Percentiles rank a stretch among this genome's conserved stretches.
Evolutionary conservation across 2,888 invertebrate species (phyloP).

Genomic region (Lochmaea capreae): DNA sequence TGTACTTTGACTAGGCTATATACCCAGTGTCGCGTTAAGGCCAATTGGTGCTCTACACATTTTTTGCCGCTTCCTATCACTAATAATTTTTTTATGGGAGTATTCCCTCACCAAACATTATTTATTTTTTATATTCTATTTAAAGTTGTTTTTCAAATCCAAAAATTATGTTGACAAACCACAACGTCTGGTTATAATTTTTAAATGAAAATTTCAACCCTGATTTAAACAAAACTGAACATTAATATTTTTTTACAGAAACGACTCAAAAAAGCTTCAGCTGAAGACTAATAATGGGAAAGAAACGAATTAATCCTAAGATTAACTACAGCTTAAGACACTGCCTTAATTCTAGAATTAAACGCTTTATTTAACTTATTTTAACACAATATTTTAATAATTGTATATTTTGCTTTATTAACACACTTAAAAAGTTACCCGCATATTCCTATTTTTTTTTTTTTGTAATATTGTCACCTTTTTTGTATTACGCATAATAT

Average conservation of each 20-base stretch:
- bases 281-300: conserved; percentile 56
- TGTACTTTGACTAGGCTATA: too few relatives aligned
- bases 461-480: background rate
- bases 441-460: conserved; percentile 6
- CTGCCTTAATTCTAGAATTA: conserved; percentile 42
- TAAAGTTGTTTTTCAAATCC: too few relatives aligned
- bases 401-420: conserved; percentile 23
- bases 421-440: conserved; percentile 29
- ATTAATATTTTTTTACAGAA: conserved; percentile 62
- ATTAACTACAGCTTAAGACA: conserved; percentile 45
- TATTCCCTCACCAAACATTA: too few relatives aligned
- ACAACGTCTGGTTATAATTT: background rate
- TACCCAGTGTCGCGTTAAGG: too few relatives aligned
- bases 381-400: conserved; percentile 17
- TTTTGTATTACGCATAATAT: background rate
- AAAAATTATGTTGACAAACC: background rate
- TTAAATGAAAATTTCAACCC: background rate
- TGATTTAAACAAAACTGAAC: conserved; percentile 12
- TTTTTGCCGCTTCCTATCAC: too few relatives aligned
- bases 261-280: conserved; percentile 63
- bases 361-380: conserved; percentile 23
- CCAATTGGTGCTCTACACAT: too few relatives aligned
- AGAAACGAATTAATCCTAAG: conserved; percentile 44
- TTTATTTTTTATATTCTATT: too few relatives aligned
- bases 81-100: too few relatives aligned